Base-by-base conservation (phyloP, 1,140 invertebrate species). In the Drosophila ficusphila region DNA sequence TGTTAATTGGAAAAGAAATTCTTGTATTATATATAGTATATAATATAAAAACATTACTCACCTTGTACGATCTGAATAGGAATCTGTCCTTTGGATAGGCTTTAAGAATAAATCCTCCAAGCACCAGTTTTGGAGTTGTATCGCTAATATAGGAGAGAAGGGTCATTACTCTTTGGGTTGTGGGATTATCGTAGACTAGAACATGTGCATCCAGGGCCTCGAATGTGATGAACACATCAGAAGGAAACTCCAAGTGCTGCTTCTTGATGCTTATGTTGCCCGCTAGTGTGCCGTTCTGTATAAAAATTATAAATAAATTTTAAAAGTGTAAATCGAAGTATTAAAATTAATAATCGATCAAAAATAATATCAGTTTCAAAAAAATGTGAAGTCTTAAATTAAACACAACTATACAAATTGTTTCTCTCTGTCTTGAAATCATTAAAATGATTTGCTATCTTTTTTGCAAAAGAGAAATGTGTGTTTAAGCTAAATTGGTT, bases 191-290 rank as follows among this genome's bases (percentile, higher is more conserved):
- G n/a, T 81, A 48, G 2, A 90, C 57, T 12, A 90, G 19, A 2
- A 91, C 73, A 31, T 93, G 89, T 1, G 94, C 95, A 72, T 94
- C 93, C 39, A 94, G 93, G 0, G 95, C 94, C 91, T 95, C 95
- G 14, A 97, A 91, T 4, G 96, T 92, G 16, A 96, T 85, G 79
- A 96, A 97, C 2, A 97, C 82, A 89, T 97, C 96, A 0, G 96
- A 97, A 1, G 94, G 94, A 82, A 97, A 97, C 46, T 95, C 94
- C 0, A 91, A 92, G 61, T 95, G 92, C 5, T 91, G 74, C 70
- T 96, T 94, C 91, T 97, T 97, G 57, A 96, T 93, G 92, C 95
- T 95, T 21, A 97, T 91, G 79, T 97, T 97, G 27, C 96, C 96
- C 14, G 95, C 96, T 60, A 97, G 86, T 6, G 94, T 95, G 47